These are phyloP conservation scores for Pristionchus mayeri DNA, from an alignment of 2,888 invertebrate genomes.

Conservation along the genomic window DNA sequence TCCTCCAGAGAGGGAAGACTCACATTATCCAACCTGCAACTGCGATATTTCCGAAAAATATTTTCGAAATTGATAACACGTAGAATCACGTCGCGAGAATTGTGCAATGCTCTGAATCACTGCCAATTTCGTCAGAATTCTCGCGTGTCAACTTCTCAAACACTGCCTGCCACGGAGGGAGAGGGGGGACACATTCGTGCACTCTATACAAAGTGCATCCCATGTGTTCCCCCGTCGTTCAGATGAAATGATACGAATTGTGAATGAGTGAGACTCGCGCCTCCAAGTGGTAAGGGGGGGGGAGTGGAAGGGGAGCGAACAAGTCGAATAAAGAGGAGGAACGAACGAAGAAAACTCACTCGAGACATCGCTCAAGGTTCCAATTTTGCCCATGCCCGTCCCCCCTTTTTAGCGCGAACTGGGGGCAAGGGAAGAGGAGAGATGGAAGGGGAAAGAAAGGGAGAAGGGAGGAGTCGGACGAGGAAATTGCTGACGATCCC, in stretches of 20 bases:
- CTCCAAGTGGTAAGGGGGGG: neutral
- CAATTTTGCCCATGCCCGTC: neutral
- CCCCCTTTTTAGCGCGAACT: neutral
- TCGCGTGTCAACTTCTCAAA: neutral
- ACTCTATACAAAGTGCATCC: neutral
- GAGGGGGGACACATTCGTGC: neutral
- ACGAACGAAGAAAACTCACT: neutral
- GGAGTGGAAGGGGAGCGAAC: neutral
- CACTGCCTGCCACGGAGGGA: too few species aligned
- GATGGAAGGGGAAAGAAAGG: neutral
- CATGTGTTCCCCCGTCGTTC: neutral
- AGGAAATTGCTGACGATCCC: neutral
- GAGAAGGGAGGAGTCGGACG: conserved; percentile 12
- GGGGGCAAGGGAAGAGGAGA: neutral
- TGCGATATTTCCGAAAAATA: neutral
- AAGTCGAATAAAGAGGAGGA: neutral
- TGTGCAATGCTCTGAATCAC: conserved; percentile 9
- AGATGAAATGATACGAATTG: neutral
- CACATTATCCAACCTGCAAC: neutral
- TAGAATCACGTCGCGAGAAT: neutral
- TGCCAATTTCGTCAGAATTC: neutral
- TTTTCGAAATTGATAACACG: neutral
- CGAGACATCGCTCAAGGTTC: neutral
- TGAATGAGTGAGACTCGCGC: neutral
- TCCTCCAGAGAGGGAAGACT: neutral